Percentiles rank a stretch among this genome's conserved stretches.
Conservation (phyloP, 2,888 invertebrate genomes). For the Acrocyrtus sp. region DNA sequence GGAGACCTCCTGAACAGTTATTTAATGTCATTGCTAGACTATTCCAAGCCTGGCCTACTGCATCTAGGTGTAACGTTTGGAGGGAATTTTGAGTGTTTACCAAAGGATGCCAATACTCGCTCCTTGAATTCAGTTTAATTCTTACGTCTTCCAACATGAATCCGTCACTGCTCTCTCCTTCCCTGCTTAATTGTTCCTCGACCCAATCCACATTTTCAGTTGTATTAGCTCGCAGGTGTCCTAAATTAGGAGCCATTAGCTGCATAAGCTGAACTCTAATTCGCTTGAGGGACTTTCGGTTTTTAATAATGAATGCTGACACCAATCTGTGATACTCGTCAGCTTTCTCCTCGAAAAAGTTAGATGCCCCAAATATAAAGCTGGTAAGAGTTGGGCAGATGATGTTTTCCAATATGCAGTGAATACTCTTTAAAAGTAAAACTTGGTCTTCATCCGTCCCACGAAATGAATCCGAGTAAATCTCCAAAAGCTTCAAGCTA, state of each 20-base stretch:
- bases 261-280: slow-evolving; percentile 12
- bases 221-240: too few species aligned
- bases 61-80: slow-evolving; percentile 23
- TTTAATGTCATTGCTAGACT: slow-evolving; percentile 27
- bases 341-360: too few species aligned
- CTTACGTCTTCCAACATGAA: background rate
- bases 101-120: slow-evolving; percentile 20
- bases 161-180: background rate
- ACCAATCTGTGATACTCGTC: slow-evolving; percentile 12
- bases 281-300: background rate
- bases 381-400: too few species aligned
- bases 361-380: too few species aligned
- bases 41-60: slow-evolving; percentile 33
- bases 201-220: background rate
- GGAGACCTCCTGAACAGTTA: slow-evolving; percentile 17
- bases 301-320: background rate
- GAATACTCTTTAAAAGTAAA: too few species aligned
- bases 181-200: background rate
- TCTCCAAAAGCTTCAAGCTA: slow-evolving; percentile 1
- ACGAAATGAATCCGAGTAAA: background rate
- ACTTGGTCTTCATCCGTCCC: slow-evolving; percentile 3
- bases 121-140: too few species aligned
- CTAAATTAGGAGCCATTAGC: slow-evolving; percentile 1
- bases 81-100: slow-evolving; percentile 11
- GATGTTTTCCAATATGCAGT: too few species aligned